Conservation (phyloP, 2,113 vertebrate genomes). For the Zapus hudsonius region DNA sequence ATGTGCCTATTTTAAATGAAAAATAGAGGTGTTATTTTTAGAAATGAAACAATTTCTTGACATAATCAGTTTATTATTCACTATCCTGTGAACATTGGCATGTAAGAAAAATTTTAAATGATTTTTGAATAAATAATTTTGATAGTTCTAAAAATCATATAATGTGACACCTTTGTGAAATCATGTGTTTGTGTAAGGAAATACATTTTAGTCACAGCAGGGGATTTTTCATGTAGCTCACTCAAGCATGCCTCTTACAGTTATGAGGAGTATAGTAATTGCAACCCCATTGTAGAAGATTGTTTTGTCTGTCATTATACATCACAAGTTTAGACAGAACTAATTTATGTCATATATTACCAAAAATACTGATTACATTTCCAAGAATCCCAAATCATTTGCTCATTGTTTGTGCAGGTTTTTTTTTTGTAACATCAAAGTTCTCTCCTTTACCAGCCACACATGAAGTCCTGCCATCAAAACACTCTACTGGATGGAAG, state of each 20-base stretch:
- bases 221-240: neutral
- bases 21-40: conserved; percentile 18
- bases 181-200: conserved; percentile 56
- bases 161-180: conserved; percentile 36
- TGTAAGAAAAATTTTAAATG: conserved; percentile 36
- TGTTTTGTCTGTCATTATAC: conserved; percentile 46
- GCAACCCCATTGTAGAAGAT: neutral
- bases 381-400: conserved; percentile 16
- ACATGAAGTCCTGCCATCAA: neutral
- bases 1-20: conserved; percentile 42
- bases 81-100: neutral
- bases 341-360: conserved; percentile 53
- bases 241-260: conserved; percentile 16
- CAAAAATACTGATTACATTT: conserved; percentile 26
- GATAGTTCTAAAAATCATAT: conserved; percentile 1
- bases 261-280: conserved; percentile 44
- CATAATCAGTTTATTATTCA: conserved; percentile 39
- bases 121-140: conserved; percentile 47
- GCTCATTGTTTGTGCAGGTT: neutral
- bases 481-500: neutral
- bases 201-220: conserved; percentile 24
- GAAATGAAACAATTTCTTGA: conserved; percentile 48
- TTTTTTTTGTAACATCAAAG: conserved; percentile 26
- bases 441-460: neutral
- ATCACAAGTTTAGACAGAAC: conserved; percentile 46